A percentile compares a stretch with the other conserved stretches of the same genome.
These are phyloP conservation scores for Campoletis sonorensis DNA, from an alignment of 1,140 invertebrate genomes.

Conservation along the genomic window DNA sequence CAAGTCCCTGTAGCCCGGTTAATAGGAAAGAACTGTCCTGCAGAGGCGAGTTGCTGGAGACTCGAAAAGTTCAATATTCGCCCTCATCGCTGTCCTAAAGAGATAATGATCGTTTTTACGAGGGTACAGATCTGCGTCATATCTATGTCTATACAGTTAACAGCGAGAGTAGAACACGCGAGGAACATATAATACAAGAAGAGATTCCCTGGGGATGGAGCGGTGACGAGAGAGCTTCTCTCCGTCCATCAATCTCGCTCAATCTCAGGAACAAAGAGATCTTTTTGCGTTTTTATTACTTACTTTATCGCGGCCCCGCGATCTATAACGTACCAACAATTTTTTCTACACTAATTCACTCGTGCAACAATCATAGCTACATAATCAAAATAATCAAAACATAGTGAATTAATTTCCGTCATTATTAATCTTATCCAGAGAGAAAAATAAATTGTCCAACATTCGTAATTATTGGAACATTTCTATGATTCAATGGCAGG, in stretches of 20 bases:
- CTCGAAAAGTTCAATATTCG: slow-evolving; percentile 51
- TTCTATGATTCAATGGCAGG: no score
- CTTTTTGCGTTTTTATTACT: slow-evolving; percentile 33
- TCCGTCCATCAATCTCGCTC: slow-evolving; percentile 19
- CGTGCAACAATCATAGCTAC: no score
- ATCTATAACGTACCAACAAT: neutral
- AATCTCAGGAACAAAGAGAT: slow-evolving; percentile 43
- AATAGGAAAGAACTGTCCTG: slow-evolving; percentile 39
- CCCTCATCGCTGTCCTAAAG: slow-evolving; percentile 60
- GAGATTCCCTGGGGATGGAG: slow-evolving; percentile 64
- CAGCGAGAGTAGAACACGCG: no score
- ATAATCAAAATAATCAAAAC: no score
- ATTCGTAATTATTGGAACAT: no score
- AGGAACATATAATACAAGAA: slow-evolving; percentile 46
- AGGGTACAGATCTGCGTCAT: slow-evolving; percentile 54
- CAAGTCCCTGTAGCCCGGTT: slow-evolving; percentile 33
- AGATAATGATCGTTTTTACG: slow-evolving; percentile 70
- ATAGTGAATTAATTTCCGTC: no score
- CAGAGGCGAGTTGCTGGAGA: slow-evolving; percentile 45
- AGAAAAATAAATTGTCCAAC: no score
- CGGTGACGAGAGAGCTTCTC: slow-evolving; percentile 44
- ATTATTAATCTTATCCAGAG: no score
- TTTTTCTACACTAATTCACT: neutral
- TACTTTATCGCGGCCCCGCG: neutral
- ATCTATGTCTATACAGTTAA: neutral